phyloP scores from a whole-genome alignment of 2,888 invertebrate species.

The Tyria jacobaeae region DNA sequence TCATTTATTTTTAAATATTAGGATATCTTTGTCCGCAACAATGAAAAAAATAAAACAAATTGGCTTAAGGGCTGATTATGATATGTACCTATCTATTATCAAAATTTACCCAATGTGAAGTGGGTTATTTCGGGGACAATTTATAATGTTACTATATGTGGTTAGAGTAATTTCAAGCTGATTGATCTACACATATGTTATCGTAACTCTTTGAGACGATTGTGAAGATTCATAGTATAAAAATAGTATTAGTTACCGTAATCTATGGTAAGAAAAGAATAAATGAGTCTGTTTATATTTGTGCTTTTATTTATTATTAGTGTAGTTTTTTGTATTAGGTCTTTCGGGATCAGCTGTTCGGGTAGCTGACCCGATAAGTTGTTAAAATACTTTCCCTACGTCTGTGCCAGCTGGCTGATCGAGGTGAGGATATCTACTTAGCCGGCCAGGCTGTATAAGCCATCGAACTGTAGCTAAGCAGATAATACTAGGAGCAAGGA shows the following conservation, averaged over 20 bases:
- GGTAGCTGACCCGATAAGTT: no score
- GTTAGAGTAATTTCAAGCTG: conserved; percentile 27
- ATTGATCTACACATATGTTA: conserved; percentile 41
- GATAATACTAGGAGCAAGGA: no score
- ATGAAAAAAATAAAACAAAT: neutral
- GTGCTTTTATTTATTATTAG: conserved; percentile 46
- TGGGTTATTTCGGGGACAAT: conserved; percentile 27
- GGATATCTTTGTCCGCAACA: conserved; percentile 15
- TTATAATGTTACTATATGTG: conserved; percentile 28
- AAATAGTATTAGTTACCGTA: conserved; percentile 70
- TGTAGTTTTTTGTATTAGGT: neutral
- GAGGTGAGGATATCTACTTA: no score
- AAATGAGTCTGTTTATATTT: conserved; percentile 57
- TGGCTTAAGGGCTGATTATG: neutral
- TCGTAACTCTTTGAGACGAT: conserved; percentile 31
- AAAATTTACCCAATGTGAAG: no score
- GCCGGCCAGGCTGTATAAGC: no score
- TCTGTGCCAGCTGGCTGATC: no score
- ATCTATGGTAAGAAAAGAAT: conserved; percentile 64
- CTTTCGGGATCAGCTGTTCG: no score
- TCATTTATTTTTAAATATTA: conserved; percentile 2
- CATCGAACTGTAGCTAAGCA: no score
- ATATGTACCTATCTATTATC: neutral
- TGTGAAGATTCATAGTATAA: conserved; percentile 51
- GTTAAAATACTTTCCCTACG: no score